Evolutionary conservation across 2,797 vertebrate species (phyloP), one percentile per base, ranked within the genome.

Genomic region (Pipistrellus kuhlii): DNA sequence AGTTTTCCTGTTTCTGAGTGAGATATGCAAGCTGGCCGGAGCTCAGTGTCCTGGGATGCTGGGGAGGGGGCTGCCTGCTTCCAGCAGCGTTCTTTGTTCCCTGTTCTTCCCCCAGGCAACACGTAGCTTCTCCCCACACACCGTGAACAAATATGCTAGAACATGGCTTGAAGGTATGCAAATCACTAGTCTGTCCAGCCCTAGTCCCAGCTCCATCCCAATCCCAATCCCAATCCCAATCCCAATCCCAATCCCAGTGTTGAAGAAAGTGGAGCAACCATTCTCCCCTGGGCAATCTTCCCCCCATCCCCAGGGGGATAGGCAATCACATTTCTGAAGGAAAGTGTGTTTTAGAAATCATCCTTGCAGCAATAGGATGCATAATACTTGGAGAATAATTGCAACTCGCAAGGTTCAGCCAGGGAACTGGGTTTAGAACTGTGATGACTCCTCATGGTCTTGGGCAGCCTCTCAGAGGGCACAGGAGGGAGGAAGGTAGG

Each of bases 371-470:
- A 71, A 38, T 55, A 46, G 7, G 23, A 30, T 72, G 20, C 9
- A 3, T n/a, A 55, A 23, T 23, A 27, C 12, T 17, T 35, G 62
- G 72, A 57, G 10, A 62, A 72, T 30, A 72, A 80, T 2, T 35
- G 25, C 3, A 66, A 18, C 15, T 89, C 21, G 13, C 8, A 48
- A 85, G 18, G 4, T 3, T 35, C 44, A 38, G 73, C 55, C 10
- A 17, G 38, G 82, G 46, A 53, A 76, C 18, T 1, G 20, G 17
- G 59, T 27, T 71, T 30, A 48, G 68, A 11, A 59, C 17, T 7
- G 3, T 5, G 13, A 57, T 5, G 12, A 30, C 30, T 75, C 0
- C 0, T n/a, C 13, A 11, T 8, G 1, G 62, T 30, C 4, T 21
- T 0, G 0, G 53, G 6, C 0, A 71, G 38, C 62, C 55, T 93